Evolutionary conservation across 2,888 invertebrate genomes (phyloP).

Genomic region (Anoncus sp.): DNA sequence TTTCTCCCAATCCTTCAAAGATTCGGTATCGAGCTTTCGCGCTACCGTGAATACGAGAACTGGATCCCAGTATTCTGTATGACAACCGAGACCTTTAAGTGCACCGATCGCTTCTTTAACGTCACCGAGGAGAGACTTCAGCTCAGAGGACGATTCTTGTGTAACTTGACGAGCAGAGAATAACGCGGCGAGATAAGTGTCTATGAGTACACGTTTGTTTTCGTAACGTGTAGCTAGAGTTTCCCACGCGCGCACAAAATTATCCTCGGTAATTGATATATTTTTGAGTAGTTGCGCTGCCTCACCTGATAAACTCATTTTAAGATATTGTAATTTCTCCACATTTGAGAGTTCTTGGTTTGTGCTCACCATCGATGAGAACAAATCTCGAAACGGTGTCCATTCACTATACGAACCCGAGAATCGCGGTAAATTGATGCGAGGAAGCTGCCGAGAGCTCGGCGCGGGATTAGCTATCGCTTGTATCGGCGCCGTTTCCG

Average conservation of each 20-base stretch:
- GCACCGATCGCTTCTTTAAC: constrained; percentile 47
- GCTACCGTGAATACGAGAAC: constrained; percentile 22
- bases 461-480: neutral
- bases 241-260: constrained; percentile 50
- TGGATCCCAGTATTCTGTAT: constrained; percentile 27
- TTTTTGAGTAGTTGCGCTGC: constrained; percentile 44
- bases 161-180: constrained; percentile 13
- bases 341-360: constrained; percentile 16
- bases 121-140: constrained; percentile 40
- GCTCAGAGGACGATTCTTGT: constrained; percentile 23
- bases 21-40: constrained; percentile 28
- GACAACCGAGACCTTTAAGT: constrained; percentile 31
- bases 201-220: constrained; percentile 43
- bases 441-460: constrained; percentile 19
- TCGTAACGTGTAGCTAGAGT: constrained; percentile 44
- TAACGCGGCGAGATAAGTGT: constrained; percentile 44
- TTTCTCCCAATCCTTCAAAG: constrained; percentile 40
- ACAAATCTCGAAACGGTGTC: constrained; percentile 25
- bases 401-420: constrained; percentile 19
- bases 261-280: constrained; percentile 30
- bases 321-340: constrained; percentile 24
- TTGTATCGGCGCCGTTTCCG: neutral
- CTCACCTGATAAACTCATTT: constrained; percentile 32
- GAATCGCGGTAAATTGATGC: constrained; percentile 23
- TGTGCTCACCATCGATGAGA: constrained; percentile 7